phyloP scores from a whole-genome alignment of 2,797 vertebrate species.

The Scolopax bukidnonensis region DNA sequence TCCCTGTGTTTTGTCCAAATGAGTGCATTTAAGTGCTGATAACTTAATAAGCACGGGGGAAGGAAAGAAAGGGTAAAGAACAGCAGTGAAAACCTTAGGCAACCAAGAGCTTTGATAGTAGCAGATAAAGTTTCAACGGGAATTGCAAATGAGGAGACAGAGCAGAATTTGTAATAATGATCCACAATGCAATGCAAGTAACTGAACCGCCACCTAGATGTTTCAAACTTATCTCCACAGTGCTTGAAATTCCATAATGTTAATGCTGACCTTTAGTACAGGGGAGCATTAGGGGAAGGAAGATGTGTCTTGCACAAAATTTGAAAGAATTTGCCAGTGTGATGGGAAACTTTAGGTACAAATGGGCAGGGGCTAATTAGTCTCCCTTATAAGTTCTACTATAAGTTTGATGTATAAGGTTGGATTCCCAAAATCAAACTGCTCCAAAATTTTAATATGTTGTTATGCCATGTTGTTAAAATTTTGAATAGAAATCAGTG shows the following conservation, averaged over 20 bases:
- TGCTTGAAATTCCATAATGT: constrained; percentile 16
- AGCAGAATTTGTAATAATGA: constrained; percentile 49
- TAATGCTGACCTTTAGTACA: constrained; percentile 15
- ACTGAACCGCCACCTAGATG: not conserved
- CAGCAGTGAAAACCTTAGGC: not conserved
- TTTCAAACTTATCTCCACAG: constrained; percentile 20
- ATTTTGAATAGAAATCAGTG: not conserved
- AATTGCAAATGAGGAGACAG: constrained; percentile 44
- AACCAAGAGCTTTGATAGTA: constrained; percentile 8
- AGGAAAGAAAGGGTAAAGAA: not conserved
- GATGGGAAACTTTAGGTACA: not conserved
- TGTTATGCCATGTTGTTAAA: not conserved
- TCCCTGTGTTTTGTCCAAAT: not conserved
- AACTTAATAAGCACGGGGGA: not conserved
- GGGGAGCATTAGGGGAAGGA: not conserved
- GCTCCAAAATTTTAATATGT: not conserved
- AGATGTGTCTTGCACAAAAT: not conserved
- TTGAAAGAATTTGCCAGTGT: not conserved
- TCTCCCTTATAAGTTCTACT: not conserved
- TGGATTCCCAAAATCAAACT: not conserved
- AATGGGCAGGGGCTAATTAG: not conserved
- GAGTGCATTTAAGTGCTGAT: not conserved
- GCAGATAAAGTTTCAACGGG: constrained; percentile 31
- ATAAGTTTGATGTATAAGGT: not conserved
- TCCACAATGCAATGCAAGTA: not conserved